Evolutionary conservation across 2,113 vertebrate genomes (phyloP).

Genomic region (Neodontobutis hainanensis): DNA sequence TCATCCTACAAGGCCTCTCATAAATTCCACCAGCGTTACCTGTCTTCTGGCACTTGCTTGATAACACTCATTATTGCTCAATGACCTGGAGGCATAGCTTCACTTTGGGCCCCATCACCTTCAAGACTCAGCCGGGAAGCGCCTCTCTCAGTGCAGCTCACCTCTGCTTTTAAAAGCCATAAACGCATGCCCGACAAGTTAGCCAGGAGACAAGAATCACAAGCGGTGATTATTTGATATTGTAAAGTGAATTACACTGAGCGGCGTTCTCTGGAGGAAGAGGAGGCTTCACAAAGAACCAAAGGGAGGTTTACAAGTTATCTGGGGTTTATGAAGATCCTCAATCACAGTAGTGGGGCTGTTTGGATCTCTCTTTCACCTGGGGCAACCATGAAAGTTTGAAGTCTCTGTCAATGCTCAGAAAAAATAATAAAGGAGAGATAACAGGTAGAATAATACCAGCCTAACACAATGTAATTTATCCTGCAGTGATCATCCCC

Average conservation of each 20-base stretch:
- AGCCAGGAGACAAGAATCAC: constrained; percentile 67
- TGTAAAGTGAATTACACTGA: constrained; percentile 70
- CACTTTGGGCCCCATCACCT: constrained; percentile 55
- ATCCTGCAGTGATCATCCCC: constrained; percentile 15
- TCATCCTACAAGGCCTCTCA: constrained; percentile 70
- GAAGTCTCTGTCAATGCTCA: constrained; percentile 46
- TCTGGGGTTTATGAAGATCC: constrained; percentile 67
- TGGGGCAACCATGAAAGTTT: constrained; percentile 46
- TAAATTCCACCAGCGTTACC: constrained; percentile 68
- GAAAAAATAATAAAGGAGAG: constrained; percentile 55
- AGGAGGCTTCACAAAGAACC: constrained; percentile 25
- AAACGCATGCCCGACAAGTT: constrained; percentile 57
- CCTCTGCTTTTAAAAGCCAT: constrained; percentile 62
- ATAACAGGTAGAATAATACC: constrained; percentile 3
- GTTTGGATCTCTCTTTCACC: constrained; percentile 51
- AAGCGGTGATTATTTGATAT: constrained; percentile 70
- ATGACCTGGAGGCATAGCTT: constrained; percentile 63
- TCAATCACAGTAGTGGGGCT: constrained; percentile 61
- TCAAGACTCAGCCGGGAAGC: constrained; percentile 31
- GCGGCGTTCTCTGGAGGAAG: constrained; percentile 31
- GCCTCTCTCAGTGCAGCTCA: constrained; percentile 38
- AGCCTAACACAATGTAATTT: constrained; percentile 21
- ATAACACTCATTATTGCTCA: constrained; percentile 74
- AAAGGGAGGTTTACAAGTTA: constrained; percentile 46
- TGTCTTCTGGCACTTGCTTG: constrained; percentile 67